Percentiles rank a stretch among this genome's conserved stretches.
Evolutionary conservation across 1,140 invertebrate genomes (phyloP).

Genomic region (Hylaeus volcanicus): DNA sequence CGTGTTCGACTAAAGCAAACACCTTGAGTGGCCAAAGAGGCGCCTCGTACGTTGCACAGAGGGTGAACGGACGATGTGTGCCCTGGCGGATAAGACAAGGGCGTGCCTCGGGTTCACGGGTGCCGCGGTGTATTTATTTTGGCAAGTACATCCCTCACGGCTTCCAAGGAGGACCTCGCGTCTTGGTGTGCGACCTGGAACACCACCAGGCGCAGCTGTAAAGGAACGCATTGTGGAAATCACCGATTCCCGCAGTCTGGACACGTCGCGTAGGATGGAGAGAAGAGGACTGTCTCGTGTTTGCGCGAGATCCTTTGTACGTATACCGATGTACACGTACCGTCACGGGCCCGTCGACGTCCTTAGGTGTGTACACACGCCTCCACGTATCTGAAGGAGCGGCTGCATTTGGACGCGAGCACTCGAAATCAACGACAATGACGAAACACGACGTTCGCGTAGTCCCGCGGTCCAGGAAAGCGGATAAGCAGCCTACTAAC

Average conservation of each 20-base stretch:
- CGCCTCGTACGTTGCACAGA: constrained; percentile 16
- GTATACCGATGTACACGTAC: not conserved
- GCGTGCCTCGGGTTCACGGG: constrained; percentile 20
- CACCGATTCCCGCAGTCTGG: constrained; percentile 35
- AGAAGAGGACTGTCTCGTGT: constrained; percentile 12
- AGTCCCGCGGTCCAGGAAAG: constrained; percentile 44
- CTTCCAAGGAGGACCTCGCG: not conserved
- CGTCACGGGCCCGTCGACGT: not conserved
- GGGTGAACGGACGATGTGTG: not conserved
- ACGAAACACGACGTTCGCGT: constrained; percentile 46
- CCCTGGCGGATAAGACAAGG: constrained; percentile 10
- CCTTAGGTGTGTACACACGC: not conserved
- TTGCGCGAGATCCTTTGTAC: not conserved
- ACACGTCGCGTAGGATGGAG: constrained; percentile 22
- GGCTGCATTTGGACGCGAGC: constrained; percentile 21
- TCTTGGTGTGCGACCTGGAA: not conserved
- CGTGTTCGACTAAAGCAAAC: constrained; percentile 33
- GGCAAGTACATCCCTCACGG: constrained; percentile 13
- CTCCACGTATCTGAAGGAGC: not conserved
- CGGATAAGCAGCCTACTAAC: constrained; percentile 63
- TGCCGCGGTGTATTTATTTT: constrained; percentile 35
- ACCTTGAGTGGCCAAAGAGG: constrained; percentile 25
- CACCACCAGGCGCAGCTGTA: not conserved
- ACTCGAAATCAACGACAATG: constrained; percentile 55
- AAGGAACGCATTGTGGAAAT: constrained; percentile 41